Evolutionary conservation across 2,888 invertebrate species (phyloP).

Genomic region (Eilema griseolum): DNA sequence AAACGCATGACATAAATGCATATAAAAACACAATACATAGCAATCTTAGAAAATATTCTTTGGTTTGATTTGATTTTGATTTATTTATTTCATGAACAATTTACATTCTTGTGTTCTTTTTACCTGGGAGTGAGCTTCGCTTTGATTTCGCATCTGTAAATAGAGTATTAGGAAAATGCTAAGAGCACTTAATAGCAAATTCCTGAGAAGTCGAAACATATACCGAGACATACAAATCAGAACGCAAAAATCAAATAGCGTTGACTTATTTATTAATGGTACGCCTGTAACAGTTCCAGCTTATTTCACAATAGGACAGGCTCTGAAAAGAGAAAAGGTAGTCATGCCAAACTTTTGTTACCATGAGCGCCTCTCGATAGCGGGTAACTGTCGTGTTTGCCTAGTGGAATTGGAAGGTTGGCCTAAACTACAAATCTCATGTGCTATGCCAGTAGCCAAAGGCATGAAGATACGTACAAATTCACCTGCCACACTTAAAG

Average conservation of each 20-base stretch:
- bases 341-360: constrained; percentile 97
- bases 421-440: constrained; percentile 98
- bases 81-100: too few relatives aligned
- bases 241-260: constrained; percentile 28
- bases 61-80: too few relatives aligned
- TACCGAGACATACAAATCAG: constrained; percentile 47
- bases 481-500: constrained; percentile 92
- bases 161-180: constrained; percentile 57
- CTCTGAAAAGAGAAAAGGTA: constrained; percentile 64
- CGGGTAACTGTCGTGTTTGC: constrained; percentile 99
- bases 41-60: background rate
- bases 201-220: constrained; percentile 50
- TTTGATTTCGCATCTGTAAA: background rate
- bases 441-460: constrained; percentile 99
- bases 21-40: background rate
- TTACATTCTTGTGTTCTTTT: too few relatives aligned
- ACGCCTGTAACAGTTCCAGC: constrained; percentile 95
- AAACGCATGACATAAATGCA: background rate
- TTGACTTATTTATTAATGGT: constrained; percentile 97
- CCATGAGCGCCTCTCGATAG: constrained; percentile 98
- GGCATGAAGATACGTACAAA: constrained; percentile 99
- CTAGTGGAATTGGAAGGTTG: constrained; percentile 98
- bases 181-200: constrained; percentile 47
- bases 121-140: background rate
- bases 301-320: constrained; percentile 97